phyloP scores from a whole-genome alignment of 2,113 vertebrate genomes.

The Ailuropoda melanoleuca region DNA sequence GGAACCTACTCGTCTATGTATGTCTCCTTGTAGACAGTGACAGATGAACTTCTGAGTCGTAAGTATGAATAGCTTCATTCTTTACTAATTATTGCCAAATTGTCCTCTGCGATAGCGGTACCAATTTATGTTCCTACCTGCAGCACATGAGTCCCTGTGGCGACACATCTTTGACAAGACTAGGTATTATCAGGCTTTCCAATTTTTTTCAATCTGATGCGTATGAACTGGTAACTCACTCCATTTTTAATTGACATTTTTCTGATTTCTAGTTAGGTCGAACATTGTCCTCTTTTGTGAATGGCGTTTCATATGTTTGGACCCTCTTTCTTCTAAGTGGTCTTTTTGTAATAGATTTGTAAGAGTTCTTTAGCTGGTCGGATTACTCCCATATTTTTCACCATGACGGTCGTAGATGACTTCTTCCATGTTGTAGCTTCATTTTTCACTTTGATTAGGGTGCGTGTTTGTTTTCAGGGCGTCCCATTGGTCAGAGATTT shows the following conservation, averaged over 20 bases:
- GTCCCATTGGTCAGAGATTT: not conserved
- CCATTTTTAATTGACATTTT: not conserved
- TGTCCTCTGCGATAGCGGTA: not conserved
- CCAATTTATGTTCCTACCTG: not conserved
- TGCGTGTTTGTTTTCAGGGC: not conserved
- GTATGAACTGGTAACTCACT: not conserved
- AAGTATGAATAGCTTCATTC: not conserved
- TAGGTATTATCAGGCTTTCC: not conserved
- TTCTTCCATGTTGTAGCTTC: not conserved
- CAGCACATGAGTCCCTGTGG: not conserved
- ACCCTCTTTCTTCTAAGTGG: not conserved
- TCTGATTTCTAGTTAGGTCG: not conserved
- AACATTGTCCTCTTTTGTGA: not conserved
- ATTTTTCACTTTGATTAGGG: not conserved
- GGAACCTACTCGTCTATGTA: not conserved
- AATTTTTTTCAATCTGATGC: not conserved
- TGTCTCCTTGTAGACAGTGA: not conserved
- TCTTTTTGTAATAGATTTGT: not conserved
- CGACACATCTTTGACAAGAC: not conserved
- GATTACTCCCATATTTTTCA: not conserved
- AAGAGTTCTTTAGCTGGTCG: not conserved
- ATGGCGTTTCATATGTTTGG: not conserved
- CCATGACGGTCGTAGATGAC: not conserved
- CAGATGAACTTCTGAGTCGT: not conserved
- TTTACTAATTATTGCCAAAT: not conserved